Percentiles rank a stretch among this genome's conserved stretches.
These are phyloP conservation scores for Cichlasoma orientale DNA, from an alignment of 2,797 vertebrate species.

Conservation along the genomic window DNA sequence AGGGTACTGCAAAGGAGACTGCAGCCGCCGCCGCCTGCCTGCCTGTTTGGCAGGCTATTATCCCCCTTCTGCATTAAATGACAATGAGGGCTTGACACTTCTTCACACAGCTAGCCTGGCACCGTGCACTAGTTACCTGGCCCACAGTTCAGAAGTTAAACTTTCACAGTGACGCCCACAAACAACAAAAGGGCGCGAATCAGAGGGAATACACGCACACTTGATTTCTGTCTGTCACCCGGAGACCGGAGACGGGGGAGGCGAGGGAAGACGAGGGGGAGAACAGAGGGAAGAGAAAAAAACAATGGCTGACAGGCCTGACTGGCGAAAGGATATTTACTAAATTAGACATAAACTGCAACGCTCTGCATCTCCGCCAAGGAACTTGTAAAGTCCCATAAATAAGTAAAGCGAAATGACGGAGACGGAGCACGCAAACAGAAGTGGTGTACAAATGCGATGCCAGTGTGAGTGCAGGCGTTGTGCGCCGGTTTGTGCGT, in stretches of 20 bases:
- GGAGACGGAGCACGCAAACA: slow-evolving; percentile 76
- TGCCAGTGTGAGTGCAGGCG: slow-evolving; percentile 43
- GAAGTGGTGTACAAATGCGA: slow-evolving; percentile 64
- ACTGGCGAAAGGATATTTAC: slow-evolving; percentile 82
- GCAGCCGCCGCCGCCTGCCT: slow-evolving; percentile 12
- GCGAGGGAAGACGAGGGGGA: slow-evolving; percentile 13
- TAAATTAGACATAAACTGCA: slow-evolving; percentile 86
- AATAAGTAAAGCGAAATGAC: slow-evolving; percentile 80
- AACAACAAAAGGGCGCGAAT: slow-evolving; percentile 58
- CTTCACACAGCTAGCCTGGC: slow-evolving; percentile 51
- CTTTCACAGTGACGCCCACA: slow-evolving; percentile 40
- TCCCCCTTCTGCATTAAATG: slow-evolving; percentile 64
- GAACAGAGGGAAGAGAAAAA: slow-evolving; percentile 56
- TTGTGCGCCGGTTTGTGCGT: slow-evolving; percentile 45
- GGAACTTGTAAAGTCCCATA: slow-evolving; percentile 81
- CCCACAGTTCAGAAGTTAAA: slow-evolving; percentile 60
- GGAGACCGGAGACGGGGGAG: slow-evolving; percentile 35
- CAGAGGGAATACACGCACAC: slow-evolving; percentile 55
- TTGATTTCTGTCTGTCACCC: slow-evolving; percentile 65
- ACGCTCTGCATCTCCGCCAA: slow-evolving; percentile 78
- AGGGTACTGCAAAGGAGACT: slow-evolving; percentile 65
- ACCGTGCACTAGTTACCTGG: slow-evolving; percentile 59
- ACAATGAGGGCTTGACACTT: slow-evolving; percentile 67
- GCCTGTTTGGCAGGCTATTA: slow-evolving; percentile 66
- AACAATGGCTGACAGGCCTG: slow-evolving; percentile 80